phyloP scores from a whole-genome alignment of 2,797 vertebrate species.

The Leucoraja ocellata region DNA sequence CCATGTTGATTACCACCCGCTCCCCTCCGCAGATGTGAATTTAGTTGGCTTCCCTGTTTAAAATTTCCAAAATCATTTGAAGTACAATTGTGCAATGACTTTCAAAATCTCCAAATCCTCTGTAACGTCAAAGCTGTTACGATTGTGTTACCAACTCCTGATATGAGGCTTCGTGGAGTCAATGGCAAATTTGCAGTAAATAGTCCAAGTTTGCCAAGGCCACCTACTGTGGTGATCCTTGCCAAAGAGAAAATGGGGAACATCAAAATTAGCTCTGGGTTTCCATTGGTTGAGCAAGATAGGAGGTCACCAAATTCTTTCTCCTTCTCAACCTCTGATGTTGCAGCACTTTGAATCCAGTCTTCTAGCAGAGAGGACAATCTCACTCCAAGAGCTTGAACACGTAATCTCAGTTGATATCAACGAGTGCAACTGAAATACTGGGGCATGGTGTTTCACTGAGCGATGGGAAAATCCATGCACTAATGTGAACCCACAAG shows the following conservation, averaged over 20 bases:
- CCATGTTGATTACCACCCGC: neutral
- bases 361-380: too few species aligned
- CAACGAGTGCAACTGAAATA: neutral
- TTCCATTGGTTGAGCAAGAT: neutral
- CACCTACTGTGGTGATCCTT: neutral
- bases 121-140: neutral
- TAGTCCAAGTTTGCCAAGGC: too few species aligned
- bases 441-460: neutral
- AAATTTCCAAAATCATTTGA: too few species aligned
- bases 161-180: too few species aligned
- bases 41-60: too few species aligned
- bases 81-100: neutral
- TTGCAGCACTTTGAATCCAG: too few species aligned
- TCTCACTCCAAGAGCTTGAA: neutral
- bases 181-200: neutral
- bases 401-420: neutral
- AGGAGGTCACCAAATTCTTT: neutral
- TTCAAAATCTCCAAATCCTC: neutral
- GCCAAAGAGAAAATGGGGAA: neutral
- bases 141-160: neutral
- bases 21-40: neutral
- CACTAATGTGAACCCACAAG: too few species aligned
- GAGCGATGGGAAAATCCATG: too few species aligned
- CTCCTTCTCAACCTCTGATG: neutral
- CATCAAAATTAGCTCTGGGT: neutral